Evolutionary conservation across 2,888 invertebrate species (phyloP).

Genomic region (Synergus umbraculus): DNA sequence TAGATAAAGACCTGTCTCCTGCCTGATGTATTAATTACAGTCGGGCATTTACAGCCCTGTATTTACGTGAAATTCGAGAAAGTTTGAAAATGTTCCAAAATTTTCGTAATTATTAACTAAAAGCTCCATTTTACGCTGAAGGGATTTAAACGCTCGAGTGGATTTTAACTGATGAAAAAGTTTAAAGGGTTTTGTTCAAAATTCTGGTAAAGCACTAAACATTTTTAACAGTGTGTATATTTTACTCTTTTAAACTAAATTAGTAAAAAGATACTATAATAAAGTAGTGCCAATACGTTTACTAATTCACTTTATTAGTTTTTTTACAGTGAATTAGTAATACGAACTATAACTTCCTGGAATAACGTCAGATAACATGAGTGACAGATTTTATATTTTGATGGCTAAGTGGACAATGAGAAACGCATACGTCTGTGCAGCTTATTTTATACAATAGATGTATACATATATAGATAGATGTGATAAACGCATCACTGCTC

Average conservation of each 20-base stretch:
- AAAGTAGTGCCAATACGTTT: no score
- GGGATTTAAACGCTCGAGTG: not conserved
- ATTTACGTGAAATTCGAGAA: not conserved
- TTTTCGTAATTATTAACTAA: not conserved
- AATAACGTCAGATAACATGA: not conserved
- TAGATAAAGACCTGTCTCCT: conserved; percentile 62
- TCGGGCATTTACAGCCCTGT: conserved; percentile 3
- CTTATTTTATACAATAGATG: conserved; percentile 22
- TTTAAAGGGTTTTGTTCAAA: not conserved
- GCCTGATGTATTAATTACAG: conserved; percentile 63
- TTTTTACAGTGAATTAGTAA: no score
- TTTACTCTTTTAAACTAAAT: no score
- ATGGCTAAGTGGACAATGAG: conserved; percentile 29
- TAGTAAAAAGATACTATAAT: no score
- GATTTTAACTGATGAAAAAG: not conserved
- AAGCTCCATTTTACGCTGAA: not conserved
- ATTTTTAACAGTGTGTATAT: no score
- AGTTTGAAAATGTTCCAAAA: conserved; percentile 1
- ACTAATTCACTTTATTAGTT: no score
- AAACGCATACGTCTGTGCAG: not conserved
- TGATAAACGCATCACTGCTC: conserved; percentile 70
- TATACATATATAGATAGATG: conserved; percentile 45
- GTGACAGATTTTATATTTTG: conserved; percentile 26
- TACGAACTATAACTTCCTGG: not conserved
- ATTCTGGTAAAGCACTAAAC: no score